Percentiles rank a stretch among this genome's conserved stretches.
Conservation (phyloP, 2,888 invertebrate species). For the Mactromeris polynyma region DNA sequence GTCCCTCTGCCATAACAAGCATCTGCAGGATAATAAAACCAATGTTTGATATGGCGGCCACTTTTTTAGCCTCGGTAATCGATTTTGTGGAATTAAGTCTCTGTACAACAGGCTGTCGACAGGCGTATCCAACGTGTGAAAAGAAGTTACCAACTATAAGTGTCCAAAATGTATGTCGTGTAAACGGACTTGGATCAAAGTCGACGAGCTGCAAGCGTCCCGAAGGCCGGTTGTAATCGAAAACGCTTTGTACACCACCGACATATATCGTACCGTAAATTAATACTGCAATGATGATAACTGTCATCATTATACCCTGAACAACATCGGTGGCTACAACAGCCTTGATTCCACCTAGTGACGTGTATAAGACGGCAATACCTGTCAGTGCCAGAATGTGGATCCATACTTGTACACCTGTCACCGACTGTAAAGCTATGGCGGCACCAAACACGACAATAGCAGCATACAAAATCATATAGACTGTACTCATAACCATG, state of each 20-base stretch:
- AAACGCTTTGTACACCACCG: constrained; percentile 47
- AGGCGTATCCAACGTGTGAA: not conserved
- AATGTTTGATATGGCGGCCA: constrained; percentile 39
- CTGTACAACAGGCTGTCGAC: constrained; percentile 45
- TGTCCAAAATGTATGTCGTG: constrained; percentile 60
- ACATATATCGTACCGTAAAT: constrained; percentile 54
- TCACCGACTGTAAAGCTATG: constrained; percentile 53
- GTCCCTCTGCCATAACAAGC: constrained; percentile 51
- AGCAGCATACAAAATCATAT: constrained; percentile 50
- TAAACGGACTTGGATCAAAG: constrained; percentile 51
- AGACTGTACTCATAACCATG: constrained; percentile 30
- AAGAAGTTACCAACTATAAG: constrained; percentile 35
- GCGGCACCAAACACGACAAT: constrained; percentile 56
- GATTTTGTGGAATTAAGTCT: constrained; percentile 56
- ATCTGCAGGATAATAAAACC: constrained; percentile 47
- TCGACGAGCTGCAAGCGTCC: constrained; percentile 48
- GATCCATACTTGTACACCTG: constrained; percentile 35
- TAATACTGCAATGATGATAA: constrained; percentile 46
- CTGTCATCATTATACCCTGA: constrained; percentile 53
- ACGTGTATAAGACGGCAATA: constrained; percentile 52
- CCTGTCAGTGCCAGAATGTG: constrained; percentile 26
- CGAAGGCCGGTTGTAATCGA: constrained; percentile 49
- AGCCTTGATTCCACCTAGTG: constrained; percentile 59
- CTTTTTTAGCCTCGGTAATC: constrained; percentile 43
- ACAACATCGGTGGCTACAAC: constrained; percentile 56